These are phyloP conservation scores for Hydrocynus forskahlii DNA, from an alignment of 2,797 vertebrate species.

Conservation along the genomic window DNA sequence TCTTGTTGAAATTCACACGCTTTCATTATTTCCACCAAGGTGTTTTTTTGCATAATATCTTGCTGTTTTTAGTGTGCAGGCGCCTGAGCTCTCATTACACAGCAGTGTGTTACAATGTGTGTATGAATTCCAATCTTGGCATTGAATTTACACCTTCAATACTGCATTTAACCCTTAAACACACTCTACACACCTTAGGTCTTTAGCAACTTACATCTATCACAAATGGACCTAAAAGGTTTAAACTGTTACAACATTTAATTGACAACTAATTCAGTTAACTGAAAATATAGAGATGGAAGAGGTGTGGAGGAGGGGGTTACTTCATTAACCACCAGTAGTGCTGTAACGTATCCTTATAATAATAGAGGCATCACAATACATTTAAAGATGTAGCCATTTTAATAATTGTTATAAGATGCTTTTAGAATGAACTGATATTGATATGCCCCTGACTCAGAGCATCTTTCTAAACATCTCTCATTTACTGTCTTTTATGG, in stretches of 20 bases:
- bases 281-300: no score
- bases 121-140: constrained; percentile 49
- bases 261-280: background rate
- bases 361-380: no score
- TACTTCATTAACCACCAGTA: no score
- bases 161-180: constrained; percentile 9
- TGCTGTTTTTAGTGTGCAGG: constrained; percentile 47
- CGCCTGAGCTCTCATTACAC: constrained; percentile 45
- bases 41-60: constrained; percentile 29
- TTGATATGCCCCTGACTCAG: no score
- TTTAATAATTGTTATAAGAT: no score
- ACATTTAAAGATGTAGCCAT: no score
- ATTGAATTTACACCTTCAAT: constrained; percentile 40
- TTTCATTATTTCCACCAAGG: background rate
- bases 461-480: no score
- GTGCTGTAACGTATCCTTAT: no score
- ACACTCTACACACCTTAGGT: background rate
- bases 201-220: background rate
- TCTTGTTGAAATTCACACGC: constrained; percentile 29
- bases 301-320: no score
- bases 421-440: no score
- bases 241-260: background rate
- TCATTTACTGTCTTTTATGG: no score
- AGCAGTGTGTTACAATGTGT: constrained; percentile 46
- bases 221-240: background rate